Base-by-base conservation (phyloP, 2,113 vertebrate genomes). In the Microcebus murinus region DNA sequence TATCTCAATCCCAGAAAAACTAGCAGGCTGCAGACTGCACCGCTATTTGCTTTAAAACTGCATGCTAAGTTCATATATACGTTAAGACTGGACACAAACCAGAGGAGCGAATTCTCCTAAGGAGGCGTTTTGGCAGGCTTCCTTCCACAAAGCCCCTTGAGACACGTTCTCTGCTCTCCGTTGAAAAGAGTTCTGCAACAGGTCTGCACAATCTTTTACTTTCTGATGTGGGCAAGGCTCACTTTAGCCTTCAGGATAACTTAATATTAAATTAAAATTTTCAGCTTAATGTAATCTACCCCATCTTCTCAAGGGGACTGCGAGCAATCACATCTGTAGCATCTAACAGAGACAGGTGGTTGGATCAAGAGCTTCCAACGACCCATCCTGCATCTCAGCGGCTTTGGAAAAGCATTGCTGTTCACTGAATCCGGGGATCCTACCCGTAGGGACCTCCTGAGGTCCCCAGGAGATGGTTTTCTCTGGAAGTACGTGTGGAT, bases 71-170 rank as follows among this genome's bases (percentile, higher is more conserved):
- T 94, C 80, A 29, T 1, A 1, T 1, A 57, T 3, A 34, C 9
- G 57, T 36, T 8, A 76, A 92, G 91, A n/a, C 0, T 10, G 77
- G 68, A 29, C 20, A 45, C n/a, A 92, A 94, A 79, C 27, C 52
- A 48, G 65, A 79, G 61, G 59, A n/a, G 67, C 45, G 18, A 12
- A 11, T 76, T n/a, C 45, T 61, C 52, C 80, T 7, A 45, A 13
- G 6, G 48, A 90, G 73, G 50, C 1, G 10, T 79, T 95, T 42
- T 68, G 92, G 55, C 50, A 68, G 61, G 3, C 61, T 85, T 67
- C 68, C 39, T 94, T 71, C 68, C n/a, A 31, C n/a, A 68, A 42
- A 79, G 52, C 23, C 17, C n/a, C 42, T 96, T 74, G 50, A 68
- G 81, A 13, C 14, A 21, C 0, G 34, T 21, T 87, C 42, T 91